Evolutionary conservation across 2,888 invertebrate species (phyloP).

Genomic region (Pimpla rufipes): DNA sequence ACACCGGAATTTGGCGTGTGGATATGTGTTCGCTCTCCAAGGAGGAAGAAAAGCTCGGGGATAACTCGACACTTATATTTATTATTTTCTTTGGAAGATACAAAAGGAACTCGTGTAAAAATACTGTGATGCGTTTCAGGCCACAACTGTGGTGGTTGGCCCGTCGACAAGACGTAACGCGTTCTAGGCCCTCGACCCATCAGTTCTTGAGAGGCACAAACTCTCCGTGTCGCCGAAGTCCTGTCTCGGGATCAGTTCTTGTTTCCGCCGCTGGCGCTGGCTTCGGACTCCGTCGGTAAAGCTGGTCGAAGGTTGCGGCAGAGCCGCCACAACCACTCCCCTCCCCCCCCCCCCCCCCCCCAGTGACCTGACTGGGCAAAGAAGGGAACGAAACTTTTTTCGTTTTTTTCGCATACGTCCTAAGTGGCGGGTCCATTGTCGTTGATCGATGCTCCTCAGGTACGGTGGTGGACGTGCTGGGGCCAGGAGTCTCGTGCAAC

Average conservation of each 20-base stretch:
- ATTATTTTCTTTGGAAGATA: background rate
- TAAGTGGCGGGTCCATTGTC: background rate
- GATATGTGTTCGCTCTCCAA: no score
- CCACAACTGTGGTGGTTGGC: background rate
- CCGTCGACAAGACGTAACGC: no score
- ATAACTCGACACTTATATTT: background rate
- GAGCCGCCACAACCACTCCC: conserved; percentile 12
- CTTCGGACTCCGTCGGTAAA: background rate
- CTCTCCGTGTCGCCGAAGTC: no score
- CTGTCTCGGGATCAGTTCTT: background rate
- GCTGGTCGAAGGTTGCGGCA: background rate
- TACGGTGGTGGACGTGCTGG: conserved; percentile 16
- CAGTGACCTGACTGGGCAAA: no score
- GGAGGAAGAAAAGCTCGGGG: background rate
- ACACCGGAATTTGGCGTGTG: no score
- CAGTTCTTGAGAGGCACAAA: background rate
- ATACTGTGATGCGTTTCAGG: no score
- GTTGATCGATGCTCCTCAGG: conserved; percentile 20
- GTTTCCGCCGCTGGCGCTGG: conserved; percentile 6
- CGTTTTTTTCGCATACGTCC: conserved; percentile 11
- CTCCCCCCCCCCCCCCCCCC: no score
- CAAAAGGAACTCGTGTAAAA: no score
- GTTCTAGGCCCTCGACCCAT: no score
- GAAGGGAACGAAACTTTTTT: conserved; percentile 29
- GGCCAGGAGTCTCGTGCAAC: conserved; percentile 2